phyloP scores from a whole-genome alignment of 2,888 invertebrate species.

The Zonitis immaculata region DNA sequence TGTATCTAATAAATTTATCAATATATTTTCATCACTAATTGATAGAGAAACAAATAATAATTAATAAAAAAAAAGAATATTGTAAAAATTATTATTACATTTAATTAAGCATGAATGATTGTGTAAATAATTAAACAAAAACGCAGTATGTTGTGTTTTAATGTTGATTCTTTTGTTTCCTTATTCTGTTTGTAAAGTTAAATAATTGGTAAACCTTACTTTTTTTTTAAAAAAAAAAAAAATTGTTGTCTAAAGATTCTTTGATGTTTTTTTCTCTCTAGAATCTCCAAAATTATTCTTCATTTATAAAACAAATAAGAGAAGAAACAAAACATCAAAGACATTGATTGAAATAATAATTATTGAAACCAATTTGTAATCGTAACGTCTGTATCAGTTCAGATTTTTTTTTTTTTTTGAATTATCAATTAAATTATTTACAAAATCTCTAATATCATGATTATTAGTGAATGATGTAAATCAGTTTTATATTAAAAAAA shows the following conservation, averaged over 20 bases:
- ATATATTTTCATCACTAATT: slow-evolving; percentile 48
- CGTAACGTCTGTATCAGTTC: slow-evolving; percentile 39
- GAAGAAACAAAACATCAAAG: too few relatives aligned
- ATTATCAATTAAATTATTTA: slow-evolving; percentile 8
- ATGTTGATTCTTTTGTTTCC: slow-evolving; percentile 29
- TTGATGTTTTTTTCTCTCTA: too few relatives aligned
- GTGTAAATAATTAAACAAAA: slow-evolving; percentile 37
- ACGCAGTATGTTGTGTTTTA: slow-evolving; percentile 39
- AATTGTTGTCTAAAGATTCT: too few relatives aligned
- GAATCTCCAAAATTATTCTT: too few relatives aligned
- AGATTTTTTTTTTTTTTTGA: slow-evolving; percentile 11
- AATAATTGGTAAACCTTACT: too few relatives aligned
- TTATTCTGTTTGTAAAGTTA: too few relatives aligned
- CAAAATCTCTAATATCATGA: slow-evolving; percentile 3
- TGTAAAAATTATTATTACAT: slow-evolving; percentile 25
- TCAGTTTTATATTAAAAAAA: slow-evolving; percentile 31
- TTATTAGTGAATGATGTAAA: slow-evolving; percentile 20
- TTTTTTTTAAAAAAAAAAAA: too few relatives aligned
- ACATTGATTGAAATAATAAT: slow-evolving; percentile 20
- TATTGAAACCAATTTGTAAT: slow-evolving; percentile 25
- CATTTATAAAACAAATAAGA: too few relatives aligned
- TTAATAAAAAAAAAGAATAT: slow-evolving; percentile 18
- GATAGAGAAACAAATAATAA: slow-evolving; percentile 40
- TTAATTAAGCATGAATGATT: slow-evolving; percentile 33
- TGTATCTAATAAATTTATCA: slow-evolving; percentile 43